Evolutionary conservation across 2,797 vertebrate species (phyloP).

Genomic region (Xenops minutus): DNA sequence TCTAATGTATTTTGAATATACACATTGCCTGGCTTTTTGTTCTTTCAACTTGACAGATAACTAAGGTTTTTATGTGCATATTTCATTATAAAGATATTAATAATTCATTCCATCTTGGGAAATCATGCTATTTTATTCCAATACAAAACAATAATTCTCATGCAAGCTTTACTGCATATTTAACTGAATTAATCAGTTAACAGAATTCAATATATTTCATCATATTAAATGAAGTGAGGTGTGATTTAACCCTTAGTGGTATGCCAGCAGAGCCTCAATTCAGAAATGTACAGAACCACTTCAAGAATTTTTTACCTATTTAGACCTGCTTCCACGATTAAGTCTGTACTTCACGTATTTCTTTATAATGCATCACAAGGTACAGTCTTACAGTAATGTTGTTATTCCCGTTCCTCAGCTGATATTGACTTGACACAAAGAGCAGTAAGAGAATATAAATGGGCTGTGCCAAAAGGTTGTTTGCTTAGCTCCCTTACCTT

Average conservation of each 20-base stretch:
- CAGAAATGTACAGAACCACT: not conserved
- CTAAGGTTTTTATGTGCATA: not conserved
- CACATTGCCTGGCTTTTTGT: not conserved
- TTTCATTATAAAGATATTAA: not conserved
- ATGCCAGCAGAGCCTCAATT: not conserved
- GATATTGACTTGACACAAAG: fast-evolving
- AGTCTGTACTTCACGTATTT: not conserved
- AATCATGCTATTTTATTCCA: not conserved
- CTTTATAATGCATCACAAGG: not conserved
- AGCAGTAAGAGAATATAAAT: not conserved
- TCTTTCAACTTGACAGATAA: not conserved
- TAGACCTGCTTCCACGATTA: not conserved
- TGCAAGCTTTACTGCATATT: not conserved
- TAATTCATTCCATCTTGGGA: not conserved
- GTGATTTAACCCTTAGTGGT: not conserved
- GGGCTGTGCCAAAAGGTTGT: not conserved
- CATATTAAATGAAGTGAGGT: not conserved
- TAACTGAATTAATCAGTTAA: not conserved
- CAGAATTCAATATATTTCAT: not conserved
- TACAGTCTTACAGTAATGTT: not conserved
- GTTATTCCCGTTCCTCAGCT: not conserved
- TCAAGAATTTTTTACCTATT: not conserved
- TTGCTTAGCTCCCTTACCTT: not conserved
- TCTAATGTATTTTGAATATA: not conserved
- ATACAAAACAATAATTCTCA: not conserved